Percentiles rank a stretch among this genome's conserved stretches.
Evolutionary conservation across 2,113 vertebrate species (phyloP).

Genomic region (Thunnus thynnus): DNA sequence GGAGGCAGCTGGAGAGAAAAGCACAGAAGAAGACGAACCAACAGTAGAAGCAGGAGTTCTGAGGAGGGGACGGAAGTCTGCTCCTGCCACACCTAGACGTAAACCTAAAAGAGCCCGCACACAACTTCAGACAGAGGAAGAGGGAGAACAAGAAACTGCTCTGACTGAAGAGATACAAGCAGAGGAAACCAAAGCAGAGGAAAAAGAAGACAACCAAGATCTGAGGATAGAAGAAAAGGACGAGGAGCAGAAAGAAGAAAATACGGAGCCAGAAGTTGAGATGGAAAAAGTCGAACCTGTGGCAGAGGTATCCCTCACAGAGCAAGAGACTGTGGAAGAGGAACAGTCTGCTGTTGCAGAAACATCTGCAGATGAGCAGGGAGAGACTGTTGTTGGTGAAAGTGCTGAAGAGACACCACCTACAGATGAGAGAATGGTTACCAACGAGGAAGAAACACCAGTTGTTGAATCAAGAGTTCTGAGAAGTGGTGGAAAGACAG

Average conservation of each 20-base stretch:
- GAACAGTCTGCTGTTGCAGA: background rate
- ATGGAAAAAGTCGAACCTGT: background rate
- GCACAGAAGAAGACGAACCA: slow-evolving; percentile 6
- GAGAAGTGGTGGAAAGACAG: slow-evolving; percentile 29
- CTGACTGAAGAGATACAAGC: background rate
- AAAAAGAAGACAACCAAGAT: background rate
- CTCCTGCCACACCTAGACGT: background rate
- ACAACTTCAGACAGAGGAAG: slow-evolving; percentile 22
- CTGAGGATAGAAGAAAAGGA: background rate
- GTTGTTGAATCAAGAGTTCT: slow-evolving; percentile 15
- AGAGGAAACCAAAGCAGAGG: background rate
- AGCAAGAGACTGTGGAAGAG: slow-evolving; percentile 5
- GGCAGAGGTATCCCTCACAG: background rate
- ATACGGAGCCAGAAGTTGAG: slow-evolving; percentile 5
- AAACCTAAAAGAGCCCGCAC: slow-evolving; percentile 42
- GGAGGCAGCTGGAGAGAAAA: background rate
- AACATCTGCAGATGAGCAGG: background rate
- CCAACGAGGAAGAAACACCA: slow-evolving; percentile 5
- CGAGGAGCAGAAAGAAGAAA: background rate
- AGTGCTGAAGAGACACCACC: background rate
- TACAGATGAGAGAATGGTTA: background rate
- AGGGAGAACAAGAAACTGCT: background rate
- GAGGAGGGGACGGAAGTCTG: slow-evolving; percentile 44
- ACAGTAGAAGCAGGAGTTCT: slow-evolving; percentile 22
- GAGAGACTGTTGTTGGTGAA: background rate